Base-by-base conservation (phyloP, 2,888 invertebrate species). In the Camponotus fellah region DNA sequence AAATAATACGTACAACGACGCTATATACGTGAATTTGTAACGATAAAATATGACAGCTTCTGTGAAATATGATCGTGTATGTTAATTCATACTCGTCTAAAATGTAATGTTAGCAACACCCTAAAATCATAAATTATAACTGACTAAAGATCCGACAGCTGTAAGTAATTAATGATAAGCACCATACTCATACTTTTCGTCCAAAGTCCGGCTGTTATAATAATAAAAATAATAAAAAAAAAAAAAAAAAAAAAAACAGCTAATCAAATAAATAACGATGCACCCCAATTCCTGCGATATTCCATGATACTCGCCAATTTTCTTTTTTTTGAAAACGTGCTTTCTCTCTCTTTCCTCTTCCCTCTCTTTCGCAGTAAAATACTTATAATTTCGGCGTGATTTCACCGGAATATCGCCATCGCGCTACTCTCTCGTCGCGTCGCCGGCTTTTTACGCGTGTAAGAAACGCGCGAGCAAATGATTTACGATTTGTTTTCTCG, bases 401-500 rank as follows among this genome's bases (percentile, higher is more conserved):
- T 49, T 60, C 79, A 34, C 58, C 58, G 58, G 21, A 60, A 80
- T 72, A 80, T 60, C 72, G 72, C 21, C 58, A 58, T 79, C 60
- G 72, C 60, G 46, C 60, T 34, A 37, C 12, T 21, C 58, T 34
- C 60, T 79, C 74, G 79, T 46, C 71, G 43, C 46, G 77, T 71
- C 79, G 72, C 79, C 46, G 37, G 60, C 68, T 80, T 71, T 80
- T 80, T 72, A 26, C 46, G 34, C 56, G 26, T 9, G 53, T 2
- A 72, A 79, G 58, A 37, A 71, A 43, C 21, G 32, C 77, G 77
- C 69, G 77, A 77, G 79, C 79, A 80, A 80, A 80, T 80, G 79
- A 80, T 80, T 80, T 80, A 80, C 46, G 79, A 80, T 80, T 80
- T 80, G 79, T 80, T 80, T 80, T 80, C 60, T 72, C 60, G 79